Evolutionary conservation across 2,113 vertebrate genomes (phyloP).

Genomic region (Myodes glareolus): DNA sequence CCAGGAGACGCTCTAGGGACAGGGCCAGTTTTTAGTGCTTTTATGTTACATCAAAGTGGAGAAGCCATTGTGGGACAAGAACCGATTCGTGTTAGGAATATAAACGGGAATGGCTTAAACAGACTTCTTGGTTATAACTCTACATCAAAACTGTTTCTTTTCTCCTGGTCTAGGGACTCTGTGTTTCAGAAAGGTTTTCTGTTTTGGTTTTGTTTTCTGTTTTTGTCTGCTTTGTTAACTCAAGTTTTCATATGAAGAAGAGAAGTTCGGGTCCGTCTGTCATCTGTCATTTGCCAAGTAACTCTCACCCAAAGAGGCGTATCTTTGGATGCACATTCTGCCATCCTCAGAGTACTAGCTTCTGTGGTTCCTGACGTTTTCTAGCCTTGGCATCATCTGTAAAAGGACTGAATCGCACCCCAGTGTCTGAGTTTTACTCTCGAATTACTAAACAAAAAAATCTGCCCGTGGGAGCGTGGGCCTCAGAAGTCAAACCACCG

Average conservation of each 20-base stretch:
- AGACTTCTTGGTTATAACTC: background rate
- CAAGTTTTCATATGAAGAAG: background rate
- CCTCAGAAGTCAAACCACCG: background rate
- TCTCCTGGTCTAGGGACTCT: background rate
- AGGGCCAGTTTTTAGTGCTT: background rate
- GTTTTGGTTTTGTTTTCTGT: background rate
- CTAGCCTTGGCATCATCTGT: background rate
- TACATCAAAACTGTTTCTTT: background rate
- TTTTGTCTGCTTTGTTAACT: background rate
- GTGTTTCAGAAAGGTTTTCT: background rate
- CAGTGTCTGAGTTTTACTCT: background rate
- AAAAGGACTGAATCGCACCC: background rate
- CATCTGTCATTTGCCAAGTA: background rate
- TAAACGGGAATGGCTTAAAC: background rate
- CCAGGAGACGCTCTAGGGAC: too few relatives aligned
- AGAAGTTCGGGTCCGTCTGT: too few relatives aligned
- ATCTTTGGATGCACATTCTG: background rate
- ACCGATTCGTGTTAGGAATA: background rate
- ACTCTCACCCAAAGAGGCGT: background rate
- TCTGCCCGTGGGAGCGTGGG: background rate
- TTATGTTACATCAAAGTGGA: background rate
- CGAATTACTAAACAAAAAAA: background rate
- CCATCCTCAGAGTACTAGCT: background rate
- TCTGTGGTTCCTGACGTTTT: background rate
- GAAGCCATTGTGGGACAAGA: background rate